Conservation (phyloP, 2,888 invertebrate species). For the Melanotus villosus region DNA sequence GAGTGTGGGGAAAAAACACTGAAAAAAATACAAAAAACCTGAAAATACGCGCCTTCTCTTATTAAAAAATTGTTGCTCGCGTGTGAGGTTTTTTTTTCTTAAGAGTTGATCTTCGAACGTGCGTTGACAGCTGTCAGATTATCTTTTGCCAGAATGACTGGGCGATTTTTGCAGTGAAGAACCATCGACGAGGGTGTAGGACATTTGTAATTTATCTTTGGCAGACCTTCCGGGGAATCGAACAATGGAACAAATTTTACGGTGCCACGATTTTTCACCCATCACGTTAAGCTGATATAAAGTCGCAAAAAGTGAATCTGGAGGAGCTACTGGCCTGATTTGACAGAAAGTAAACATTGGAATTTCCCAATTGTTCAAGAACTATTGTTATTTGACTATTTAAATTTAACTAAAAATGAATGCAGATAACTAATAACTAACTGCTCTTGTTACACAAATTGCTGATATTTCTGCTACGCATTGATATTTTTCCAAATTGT, state of each 20-base stretch:
- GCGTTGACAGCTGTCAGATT: constrained; percentile 19
- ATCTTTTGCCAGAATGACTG: not conserved
- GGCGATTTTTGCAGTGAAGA: not conserved
- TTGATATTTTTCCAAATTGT: too few species aligned
- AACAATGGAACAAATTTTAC: constrained; percentile 12
- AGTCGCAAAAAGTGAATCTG: not conserved
- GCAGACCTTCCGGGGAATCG: not conserved
- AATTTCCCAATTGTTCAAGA: too few species aligned
- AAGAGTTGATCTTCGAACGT: not conserved
- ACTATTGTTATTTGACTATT: too few species aligned
- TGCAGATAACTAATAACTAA: too few species aligned
- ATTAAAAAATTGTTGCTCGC: constrained; percentile 9
- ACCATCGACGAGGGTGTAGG: not conserved
- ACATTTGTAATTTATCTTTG: constrained; percentile 20
- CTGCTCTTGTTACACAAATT: too few species aligned
- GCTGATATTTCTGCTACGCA: too few species aligned
- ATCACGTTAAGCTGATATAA: not conserved
- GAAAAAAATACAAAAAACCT: not conserved
- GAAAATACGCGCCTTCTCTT: not conserved
- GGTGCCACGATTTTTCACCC: constrained; percentile 2
- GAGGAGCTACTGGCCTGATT: not conserved
- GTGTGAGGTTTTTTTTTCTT: not conserved
- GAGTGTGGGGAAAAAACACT: not conserved
- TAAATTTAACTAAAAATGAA: too few species aligned
- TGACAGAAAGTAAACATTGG: constrained; percentile 1